These are phyloP conservation scores for Hirtodrosophila trivittata DNA, from an alignment of 2,888 invertebrate genomes.

Conservation along the genomic window DNA sequence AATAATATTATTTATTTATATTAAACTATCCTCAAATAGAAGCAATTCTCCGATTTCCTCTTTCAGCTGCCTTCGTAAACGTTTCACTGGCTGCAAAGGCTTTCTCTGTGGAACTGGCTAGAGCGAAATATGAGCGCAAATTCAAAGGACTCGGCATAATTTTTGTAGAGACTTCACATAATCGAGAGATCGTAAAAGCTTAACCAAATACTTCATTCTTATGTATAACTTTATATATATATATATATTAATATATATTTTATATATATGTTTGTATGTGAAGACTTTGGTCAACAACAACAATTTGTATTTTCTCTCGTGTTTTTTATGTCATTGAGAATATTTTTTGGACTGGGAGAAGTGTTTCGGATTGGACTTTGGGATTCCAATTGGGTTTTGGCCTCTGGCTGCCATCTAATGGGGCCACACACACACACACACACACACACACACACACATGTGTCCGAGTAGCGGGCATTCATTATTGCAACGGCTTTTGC, in stretches of 20 bases:
- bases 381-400: slow-evolving; percentile 25
- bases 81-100: background rate
- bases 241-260: slow-evolving; percentile 14
- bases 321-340: slow-evolving; percentile 59
- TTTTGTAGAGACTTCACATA: no score
- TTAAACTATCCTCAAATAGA: no score
- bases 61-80: background rate
- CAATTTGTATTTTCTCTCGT: slow-evolving; percentile 51
- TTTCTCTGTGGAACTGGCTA: background rate
- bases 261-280: slow-evolving; percentile 22
- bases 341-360: slow-evolving; percentile 34
- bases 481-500: slow-evolving; percentile 50
- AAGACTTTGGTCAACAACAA: slow-evolving; percentile 5
- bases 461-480: slow-evolving; percentile 47
- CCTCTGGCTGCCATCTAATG: slow-evolving; percentile 51
- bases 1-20: no score
- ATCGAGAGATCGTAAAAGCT: no score
- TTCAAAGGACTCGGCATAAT: no score
- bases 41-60: no score
- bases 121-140: no score
- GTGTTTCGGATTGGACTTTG: background rate
- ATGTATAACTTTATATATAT: no score
- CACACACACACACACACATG: slow-evolving; percentile 17
- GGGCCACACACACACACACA: slow-evolving; percentile 9
- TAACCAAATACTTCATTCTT: no score